phyloP scores from a whole-genome alignment of 2,888 invertebrate species.

The Panzeria rudis region DNA sequence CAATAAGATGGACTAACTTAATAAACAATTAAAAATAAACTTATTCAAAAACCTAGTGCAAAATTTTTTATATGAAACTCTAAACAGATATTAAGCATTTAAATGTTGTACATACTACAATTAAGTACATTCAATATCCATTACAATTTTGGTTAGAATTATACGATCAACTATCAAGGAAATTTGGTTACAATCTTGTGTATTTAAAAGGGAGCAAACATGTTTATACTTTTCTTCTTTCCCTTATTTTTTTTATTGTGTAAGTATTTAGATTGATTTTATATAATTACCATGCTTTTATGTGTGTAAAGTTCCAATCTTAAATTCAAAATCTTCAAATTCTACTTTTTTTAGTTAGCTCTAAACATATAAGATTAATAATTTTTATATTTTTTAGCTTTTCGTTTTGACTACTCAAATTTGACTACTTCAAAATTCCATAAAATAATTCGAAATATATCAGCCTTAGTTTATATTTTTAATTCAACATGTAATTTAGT shows the following conservation, averaged over 20 bases:
- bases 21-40: background rate
- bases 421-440: slow-evolving; percentile 71
- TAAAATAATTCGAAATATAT: slow-evolving; percentile 65
- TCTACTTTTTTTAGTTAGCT: slow-evolving; percentile 21
- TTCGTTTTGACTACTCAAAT: slow-evolving; percentile 46
- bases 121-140: slow-evolving; percentile 19
- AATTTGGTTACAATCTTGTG: slow-evolving; percentile 32
- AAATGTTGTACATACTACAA: background rate
- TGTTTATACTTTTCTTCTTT: background rate
- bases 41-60: background rate
- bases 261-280: background rate
- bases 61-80: background rate
- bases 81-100: slow-evolving; percentile 14
- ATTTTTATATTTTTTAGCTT: slow-evolving; percentile 34
- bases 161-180: background rate
- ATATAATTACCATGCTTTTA: background rate
- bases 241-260: background rate
- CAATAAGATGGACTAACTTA: background rate
- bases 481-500: background rate
- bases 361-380: background rate
- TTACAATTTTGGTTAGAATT: background rate
- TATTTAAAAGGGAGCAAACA: background rate
- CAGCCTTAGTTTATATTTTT: slow-evolving; percentile 64
- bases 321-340: background rate
- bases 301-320: slow-evolving; percentile 4